Evolutionary conservation across 2,113 vertebrate species (phyloP).

Genomic region (Cnemophilus loriae): DNA sequence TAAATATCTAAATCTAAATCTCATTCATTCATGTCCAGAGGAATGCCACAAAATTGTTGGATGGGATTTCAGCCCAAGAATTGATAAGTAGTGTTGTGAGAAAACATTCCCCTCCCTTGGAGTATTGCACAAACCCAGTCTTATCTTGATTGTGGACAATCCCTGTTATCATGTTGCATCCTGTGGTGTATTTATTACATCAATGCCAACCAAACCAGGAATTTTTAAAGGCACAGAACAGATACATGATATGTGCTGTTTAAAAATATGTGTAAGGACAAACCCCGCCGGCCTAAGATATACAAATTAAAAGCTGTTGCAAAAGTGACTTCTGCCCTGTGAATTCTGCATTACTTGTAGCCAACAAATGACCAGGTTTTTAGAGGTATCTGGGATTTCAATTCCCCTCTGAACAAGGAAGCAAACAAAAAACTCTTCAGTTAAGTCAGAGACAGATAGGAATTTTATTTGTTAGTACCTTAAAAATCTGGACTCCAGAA

Average conservation of each 20-base stretch:
- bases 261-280: neutral
- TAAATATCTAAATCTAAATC: neutral
- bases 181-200: neutral
- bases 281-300: neutral
- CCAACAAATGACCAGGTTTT: neutral
- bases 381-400: neutral
- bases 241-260: neutral
- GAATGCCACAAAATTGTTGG: neutral
- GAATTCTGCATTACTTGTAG: neutral
- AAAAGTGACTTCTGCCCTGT: neutral
- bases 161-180: neutral
- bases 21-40: neutral
- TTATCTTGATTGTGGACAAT: neutral
- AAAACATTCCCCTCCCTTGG: neutral
- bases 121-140: neutral
- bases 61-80: neutral
- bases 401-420: neutral
- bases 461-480: neutral
- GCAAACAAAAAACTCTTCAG: neutral
- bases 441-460: neutral
- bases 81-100: neutral
- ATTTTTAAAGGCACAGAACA: neutral
- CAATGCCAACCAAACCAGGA: neutral
- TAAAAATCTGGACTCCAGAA: neutral
- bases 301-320: neutral